Evolutionary conservation across 2,113 vertebrate genomes (phyloP).

Genomic region (Phylloscopus trochilus): DNA sequence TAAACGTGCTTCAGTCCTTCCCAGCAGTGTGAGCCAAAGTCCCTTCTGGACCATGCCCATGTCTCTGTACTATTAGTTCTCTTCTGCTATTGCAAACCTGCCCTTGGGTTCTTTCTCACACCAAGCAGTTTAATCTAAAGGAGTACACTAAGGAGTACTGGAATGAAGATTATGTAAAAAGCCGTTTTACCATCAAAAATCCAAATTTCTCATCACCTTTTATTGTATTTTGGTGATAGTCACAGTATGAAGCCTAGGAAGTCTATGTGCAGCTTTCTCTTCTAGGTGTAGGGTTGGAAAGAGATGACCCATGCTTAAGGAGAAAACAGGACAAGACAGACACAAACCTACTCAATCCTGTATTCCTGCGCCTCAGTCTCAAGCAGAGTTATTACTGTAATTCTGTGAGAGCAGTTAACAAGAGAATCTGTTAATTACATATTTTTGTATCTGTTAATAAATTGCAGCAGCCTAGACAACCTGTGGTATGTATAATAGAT

Average conservation of each 20-base stretch:
- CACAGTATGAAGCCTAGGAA: background rate
- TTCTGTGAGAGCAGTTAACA: background rate
- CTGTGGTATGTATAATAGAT: background rate
- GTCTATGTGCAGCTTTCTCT: background rate
- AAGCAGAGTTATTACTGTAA: background rate
- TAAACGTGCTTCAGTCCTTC: background rate
- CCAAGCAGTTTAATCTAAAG: too few relatives aligned
- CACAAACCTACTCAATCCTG: background rate
- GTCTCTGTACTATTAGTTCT: accelerated
- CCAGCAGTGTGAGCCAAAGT: background rate
- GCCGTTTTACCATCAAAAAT: background rate
- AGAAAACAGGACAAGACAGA: background rate
- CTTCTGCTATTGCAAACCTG: background rate
- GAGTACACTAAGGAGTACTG: too few relatives aligned
- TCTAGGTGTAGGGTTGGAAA: background rate
- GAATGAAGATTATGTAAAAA: background rate
- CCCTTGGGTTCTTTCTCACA: background rate
- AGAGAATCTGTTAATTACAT: background rate
- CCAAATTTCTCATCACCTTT: background rate
- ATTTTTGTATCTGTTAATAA: background rate
- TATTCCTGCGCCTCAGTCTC: background rate
- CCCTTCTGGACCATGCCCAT: background rate
- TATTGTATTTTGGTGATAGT: background rate
- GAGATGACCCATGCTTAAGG: background rate
- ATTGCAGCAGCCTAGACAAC: background rate